Evolutionary conservation across 2,113 vertebrate genomes (phyloP).

Genomic region (Anser cygnoides): DNA sequence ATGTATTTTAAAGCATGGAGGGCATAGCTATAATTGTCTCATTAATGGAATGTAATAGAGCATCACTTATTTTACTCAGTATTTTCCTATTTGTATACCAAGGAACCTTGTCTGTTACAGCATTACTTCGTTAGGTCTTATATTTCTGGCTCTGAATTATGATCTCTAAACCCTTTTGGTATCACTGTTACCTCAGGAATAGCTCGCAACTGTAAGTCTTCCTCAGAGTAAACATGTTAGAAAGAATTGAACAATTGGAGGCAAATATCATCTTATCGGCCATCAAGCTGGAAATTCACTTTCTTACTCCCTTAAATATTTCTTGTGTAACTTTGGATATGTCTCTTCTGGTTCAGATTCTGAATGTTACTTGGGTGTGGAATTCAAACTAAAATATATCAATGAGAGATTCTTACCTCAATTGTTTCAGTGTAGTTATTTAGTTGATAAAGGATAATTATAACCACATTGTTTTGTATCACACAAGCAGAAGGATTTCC

Average conservation of each 20-base stretch:
- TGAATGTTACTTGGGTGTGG: not conserved
- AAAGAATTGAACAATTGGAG: not conserved
- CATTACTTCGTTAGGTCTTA: not conserved
- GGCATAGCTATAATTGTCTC: not conserved
- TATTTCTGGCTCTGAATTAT: not conserved
- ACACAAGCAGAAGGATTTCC: not conserved
- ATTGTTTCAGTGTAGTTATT: not conserved
- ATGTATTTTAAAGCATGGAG: not conserved
- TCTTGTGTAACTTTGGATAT: accelerated
- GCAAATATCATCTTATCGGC: not conserved
- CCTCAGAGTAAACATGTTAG: not conserved
- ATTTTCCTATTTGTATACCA: not conserved
- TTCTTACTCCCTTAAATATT: not conserved
- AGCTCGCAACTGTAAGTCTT: not conserved
- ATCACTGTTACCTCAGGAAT: not conserved
- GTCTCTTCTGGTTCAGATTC: not conserved
- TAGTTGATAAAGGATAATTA: not conserved
- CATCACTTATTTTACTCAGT: not conserved
- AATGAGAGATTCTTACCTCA: not conserved
- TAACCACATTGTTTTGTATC: not conserved
- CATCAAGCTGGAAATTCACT: not conserved
- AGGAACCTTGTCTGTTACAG: not conserved
- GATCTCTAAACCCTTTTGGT: not conserved
- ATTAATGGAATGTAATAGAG: not conserved
- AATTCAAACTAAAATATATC: not conserved